Conservation (phyloP, 2,113 vertebrate species). For the Phoenicopterus ruber region DNA sequence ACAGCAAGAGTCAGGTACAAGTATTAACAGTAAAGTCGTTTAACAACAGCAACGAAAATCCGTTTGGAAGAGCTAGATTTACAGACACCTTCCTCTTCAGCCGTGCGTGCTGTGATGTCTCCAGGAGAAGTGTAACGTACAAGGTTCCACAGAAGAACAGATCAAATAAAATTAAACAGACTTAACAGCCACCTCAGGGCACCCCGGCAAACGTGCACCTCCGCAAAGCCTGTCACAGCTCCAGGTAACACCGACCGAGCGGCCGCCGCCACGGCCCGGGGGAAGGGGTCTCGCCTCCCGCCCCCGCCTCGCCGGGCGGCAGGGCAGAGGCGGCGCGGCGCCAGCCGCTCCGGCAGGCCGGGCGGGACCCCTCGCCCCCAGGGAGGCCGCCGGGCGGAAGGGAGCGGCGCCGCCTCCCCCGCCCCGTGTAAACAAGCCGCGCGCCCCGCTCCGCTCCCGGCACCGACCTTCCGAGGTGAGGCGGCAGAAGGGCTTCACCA, state of each 20-base stretch:
- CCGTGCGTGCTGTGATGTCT: fast-evolving
- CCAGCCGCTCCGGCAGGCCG: background rate
- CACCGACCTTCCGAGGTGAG: conserved; percentile 94
- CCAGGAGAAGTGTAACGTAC: background rate
- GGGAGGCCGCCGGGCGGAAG: background rate
- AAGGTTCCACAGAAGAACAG: background rate
- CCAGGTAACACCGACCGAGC: background rate
- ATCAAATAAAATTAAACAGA: background rate
- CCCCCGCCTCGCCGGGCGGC: background rate
- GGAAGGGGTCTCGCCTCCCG: no score
- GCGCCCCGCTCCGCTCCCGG: background rate
- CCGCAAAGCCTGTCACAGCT: background rate
- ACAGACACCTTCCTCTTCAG: background rate
- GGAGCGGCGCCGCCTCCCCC: background rate
- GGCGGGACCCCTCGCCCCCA: background rate
- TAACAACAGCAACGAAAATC: background rate
- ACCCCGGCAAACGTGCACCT: background rate
- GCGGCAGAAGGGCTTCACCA: conserved; percentile 92
- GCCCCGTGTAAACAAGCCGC: background rate
- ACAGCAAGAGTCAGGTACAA: background rate
- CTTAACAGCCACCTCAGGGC: background rate
- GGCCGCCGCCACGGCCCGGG: background rate
- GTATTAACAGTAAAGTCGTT: background rate
- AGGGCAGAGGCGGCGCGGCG: background rate
- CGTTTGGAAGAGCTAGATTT: background rate